A percentile compares a stretch with the other conserved stretches of the same genome.
Conservation (phyloP, 2,113 vertebrate genomes). For the Corythaixoides concolor region DNA sequence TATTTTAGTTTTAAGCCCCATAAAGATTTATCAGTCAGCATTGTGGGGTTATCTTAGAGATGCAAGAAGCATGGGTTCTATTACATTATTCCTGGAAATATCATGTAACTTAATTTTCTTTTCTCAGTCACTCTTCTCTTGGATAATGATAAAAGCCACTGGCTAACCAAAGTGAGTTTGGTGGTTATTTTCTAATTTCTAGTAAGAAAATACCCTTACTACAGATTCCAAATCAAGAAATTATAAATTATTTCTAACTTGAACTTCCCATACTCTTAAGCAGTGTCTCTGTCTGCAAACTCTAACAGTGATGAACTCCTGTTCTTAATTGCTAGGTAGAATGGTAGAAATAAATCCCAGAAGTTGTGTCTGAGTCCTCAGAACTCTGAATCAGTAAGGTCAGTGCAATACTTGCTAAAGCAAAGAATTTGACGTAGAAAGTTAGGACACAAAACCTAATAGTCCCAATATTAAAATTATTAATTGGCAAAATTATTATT, state of each 20-base stretch:
- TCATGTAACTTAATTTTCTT: neutral
- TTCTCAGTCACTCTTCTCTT: neutral
- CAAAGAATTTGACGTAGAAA: neutral
- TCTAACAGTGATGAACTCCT: neutral
- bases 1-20: neutral
- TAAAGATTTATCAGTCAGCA: neutral
- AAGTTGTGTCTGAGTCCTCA: neutral
- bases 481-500: neutral
- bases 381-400: neutral
- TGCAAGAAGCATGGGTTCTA: neutral
- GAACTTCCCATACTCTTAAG: neutral
- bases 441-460: neutral
- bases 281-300: neutral
- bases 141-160: neutral
- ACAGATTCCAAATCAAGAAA: neutral
- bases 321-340: neutral
- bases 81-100: neutral
- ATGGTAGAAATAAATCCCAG: neutral
- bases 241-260: neutral
- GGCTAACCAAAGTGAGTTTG: neutral
- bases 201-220: neutral
- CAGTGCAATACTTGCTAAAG: neutral
- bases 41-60: neutral
- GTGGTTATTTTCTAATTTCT: neutral
- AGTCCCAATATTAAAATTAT: neutral